Evolutionary conservation across 2,113 vertebrate species (phyloP).

Genomic region (Platycercus adscitus): DNA sequence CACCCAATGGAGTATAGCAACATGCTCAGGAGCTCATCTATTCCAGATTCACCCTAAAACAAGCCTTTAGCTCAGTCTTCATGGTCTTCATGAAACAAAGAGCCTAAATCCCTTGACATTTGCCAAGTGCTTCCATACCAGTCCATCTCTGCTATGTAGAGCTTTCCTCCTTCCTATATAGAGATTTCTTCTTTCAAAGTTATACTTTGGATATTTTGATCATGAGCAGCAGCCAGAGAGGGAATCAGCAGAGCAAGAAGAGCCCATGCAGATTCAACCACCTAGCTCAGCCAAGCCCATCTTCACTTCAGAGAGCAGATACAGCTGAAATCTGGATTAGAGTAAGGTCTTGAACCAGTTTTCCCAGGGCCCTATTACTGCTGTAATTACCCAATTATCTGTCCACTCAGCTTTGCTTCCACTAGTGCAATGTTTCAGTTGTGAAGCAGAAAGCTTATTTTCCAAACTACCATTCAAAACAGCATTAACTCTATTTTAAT

Average conservation of each 20-base stretch:
- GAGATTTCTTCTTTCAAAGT: not conserved
- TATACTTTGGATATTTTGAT: not conserved
- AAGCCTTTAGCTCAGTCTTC: not conserved
- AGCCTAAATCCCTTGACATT: not conserved
- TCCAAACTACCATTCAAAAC: not conserved
- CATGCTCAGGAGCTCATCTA: not conserved
- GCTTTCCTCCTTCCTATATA: not conserved
- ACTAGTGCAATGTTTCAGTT: not conserved
- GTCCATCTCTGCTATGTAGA: not conserved
- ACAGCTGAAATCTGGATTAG: not conserved
- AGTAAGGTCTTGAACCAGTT: not conserved
- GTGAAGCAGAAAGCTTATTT: not conserved
- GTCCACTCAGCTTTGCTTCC: not conserved
- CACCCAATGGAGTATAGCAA: not conserved
- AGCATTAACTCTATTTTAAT: not conserved
- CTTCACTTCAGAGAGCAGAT: not conserved
- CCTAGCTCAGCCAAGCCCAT: not conserved
- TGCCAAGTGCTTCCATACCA: not conserved
- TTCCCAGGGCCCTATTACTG: not conserved
- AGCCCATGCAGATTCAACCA: accelerated
- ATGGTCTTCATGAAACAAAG: not conserved
- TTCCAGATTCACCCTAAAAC: not conserved
- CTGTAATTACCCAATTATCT: not conserved
- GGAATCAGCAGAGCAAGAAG: not conserved
- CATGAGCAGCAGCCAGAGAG: not conserved